phyloP scores from a whole-genome alignment of 2,888 invertebrate species.

The Sarcophaga carnaria region DNA sequence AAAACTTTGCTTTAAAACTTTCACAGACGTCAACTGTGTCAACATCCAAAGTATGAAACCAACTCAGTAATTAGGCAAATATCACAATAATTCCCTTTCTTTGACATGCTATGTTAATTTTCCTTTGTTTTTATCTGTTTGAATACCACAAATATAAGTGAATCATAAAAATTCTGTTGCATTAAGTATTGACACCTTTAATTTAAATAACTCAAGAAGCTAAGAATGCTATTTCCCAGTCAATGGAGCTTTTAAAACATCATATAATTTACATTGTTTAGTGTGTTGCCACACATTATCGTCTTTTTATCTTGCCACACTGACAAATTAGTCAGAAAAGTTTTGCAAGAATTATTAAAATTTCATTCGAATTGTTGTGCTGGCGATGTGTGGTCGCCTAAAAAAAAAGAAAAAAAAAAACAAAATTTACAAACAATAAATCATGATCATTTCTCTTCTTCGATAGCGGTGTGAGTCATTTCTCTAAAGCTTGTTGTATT shows the following conservation, averaged over 20 bases:
- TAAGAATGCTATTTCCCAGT: conserved; percentile 27
- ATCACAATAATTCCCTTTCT: conserved; percentile 30
- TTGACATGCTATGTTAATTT: not conserved
- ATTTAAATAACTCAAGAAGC: conserved; percentile 47
- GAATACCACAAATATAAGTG: not conserved
- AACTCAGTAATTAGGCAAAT: too few species aligned
- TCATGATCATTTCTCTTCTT: conserved; percentile 54
- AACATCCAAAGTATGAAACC: too few species aligned
- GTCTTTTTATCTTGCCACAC: conserved; percentile 55
- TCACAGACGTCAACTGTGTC: too few species aligned
- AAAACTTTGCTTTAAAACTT: too few species aligned
- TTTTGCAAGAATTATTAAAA: not conserved
- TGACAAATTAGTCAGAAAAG: conserved; percentile 60
- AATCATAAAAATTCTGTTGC: conserved; percentile 9
- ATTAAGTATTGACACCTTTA: conserved; percentile 53
- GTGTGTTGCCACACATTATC: not conserved
- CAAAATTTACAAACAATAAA: conserved; percentile 51
- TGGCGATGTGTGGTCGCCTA: not conserved
- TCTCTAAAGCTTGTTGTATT: conserved; percentile 10
- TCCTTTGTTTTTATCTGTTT: conserved; percentile 28
- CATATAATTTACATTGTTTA: conserved; percentile 48
- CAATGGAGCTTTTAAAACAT: conserved; percentile 44
- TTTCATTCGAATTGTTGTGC: too few species aligned
- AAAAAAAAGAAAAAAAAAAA: not conserved
- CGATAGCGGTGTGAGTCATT: conserved; percentile 45